A percentile compares a stretch with the other conserved stretches of the same genome.
These are phyloP conservation scores for Anthrax anthrax DNA, from an alignment of 2,888 invertebrate genomes.

Conservation along the genomic window DNA sequence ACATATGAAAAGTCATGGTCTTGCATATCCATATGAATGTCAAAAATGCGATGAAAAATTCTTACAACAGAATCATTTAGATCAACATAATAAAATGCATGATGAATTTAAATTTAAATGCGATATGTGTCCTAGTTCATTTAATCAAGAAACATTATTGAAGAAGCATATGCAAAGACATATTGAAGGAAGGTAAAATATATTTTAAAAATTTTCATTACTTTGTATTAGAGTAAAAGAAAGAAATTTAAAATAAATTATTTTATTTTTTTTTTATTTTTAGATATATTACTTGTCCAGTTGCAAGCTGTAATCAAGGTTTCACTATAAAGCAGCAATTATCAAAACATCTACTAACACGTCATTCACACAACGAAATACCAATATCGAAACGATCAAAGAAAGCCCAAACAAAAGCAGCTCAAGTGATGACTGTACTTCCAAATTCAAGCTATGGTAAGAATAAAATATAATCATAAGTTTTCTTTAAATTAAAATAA, in stretches of 20 bases:
- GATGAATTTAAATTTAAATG: conserved; percentile 35
- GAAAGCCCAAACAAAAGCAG: conserved; percentile 19
- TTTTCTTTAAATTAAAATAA: too few species aligned
- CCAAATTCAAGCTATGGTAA: conserved; percentile 24
- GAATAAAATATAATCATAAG: conserved; percentile 19
- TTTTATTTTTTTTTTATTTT: not conserved
- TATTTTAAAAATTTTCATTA: not conserved
- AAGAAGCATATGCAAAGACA: conserved; percentile 35
- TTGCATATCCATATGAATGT: conserved; percentile 33
- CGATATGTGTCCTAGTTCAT: conserved; percentile 34
- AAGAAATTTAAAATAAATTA: too few species aligned
- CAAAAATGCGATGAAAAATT: conserved; percentile 35
- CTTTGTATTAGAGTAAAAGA: too few species aligned
- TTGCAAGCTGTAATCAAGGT: conserved; percentile 32
- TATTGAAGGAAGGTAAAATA: conserved; percentile 30
- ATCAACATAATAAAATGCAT: conserved; percentile 34
- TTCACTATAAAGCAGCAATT: conserved; percentile 35
- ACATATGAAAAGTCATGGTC: conserved; percentile 34
- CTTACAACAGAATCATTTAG: conserved; percentile 32
- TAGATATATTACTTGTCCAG: conserved; percentile 32
- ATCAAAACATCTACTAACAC: conserved; percentile 33
- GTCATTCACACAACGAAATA: conserved; percentile 33
- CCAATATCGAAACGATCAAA: conserved; percentile 34
- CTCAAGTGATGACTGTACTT: not conserved
- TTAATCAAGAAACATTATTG: conserved; percentile 32